phyloP scores from a whole-genome alignment of 2,113 vertebrate genomes.

The Lampris incognitus region DNA sequence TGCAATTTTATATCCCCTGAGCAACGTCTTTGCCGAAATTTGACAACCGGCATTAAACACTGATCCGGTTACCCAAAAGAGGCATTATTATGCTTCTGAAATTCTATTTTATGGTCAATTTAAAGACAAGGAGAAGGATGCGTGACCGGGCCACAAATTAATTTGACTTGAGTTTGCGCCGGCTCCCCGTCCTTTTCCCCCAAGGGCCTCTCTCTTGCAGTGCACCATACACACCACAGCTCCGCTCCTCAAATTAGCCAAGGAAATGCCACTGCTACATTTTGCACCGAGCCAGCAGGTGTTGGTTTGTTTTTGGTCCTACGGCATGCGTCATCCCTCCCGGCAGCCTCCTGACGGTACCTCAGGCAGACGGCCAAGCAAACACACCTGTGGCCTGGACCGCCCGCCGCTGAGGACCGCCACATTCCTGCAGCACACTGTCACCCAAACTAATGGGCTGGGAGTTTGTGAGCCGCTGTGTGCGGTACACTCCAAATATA shows the following conservation, averaged over 20 bases:
- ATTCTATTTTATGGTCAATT: constrained; percentile 75
- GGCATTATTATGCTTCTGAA: constrained; percentile 61
- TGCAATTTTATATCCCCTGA: constrained; percentile 49
- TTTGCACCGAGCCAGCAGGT: constrained; percentile 60
- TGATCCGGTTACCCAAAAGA: constrained; percentile 59
- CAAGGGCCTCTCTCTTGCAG: constrained; percentile 49
- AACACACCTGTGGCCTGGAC: constrained; percentile 69
- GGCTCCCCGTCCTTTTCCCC: constrained; percentile 55
- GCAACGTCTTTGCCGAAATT: constrained; percentile 56
- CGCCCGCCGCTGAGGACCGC: constrained; percentile 57
- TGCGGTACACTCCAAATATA: constrained; percentile 25
- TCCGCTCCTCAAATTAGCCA: neutral
- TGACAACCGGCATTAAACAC: constrained; percentile 60
- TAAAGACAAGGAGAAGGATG: constrained; percentile 47
- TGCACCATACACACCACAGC: constrained; percentile 44
- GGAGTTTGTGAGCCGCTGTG: neutral
- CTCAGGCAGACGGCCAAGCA: constrained; percentile 27
- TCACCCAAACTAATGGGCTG: constrained; percentile 30
- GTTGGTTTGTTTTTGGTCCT: constrained; percentile 41
- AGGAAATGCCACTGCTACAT: constrained; percentile 32
- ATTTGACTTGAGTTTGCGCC: constrained; percentile 61
- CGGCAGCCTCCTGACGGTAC: constrained; percentile 22
- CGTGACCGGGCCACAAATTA: constrained; percentile 70
- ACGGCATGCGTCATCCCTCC: neutral
- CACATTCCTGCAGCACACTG: constrained; percentile 41